Conservation (phyloP, 2,797 vertebrate species). For the Amazona finschi region DNA sequence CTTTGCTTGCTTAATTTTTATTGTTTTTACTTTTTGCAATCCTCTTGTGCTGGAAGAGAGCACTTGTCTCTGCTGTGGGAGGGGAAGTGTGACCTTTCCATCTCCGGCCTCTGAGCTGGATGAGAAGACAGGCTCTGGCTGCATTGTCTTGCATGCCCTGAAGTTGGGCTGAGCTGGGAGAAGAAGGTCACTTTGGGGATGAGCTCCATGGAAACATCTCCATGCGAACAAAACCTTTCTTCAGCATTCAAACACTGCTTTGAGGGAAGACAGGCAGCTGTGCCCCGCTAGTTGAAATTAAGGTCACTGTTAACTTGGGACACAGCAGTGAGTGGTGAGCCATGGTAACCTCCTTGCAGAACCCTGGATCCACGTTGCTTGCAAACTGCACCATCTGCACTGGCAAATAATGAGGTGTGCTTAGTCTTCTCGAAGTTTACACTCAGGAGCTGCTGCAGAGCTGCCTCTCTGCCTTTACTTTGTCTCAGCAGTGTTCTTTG, state of each 20-base stretch:
- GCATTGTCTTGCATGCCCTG: fast-evolving
- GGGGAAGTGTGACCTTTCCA: not conserved
- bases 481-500: fast-evolving
- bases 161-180: not conserved
- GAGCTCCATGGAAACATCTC: not conserved
- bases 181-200: not conserved
- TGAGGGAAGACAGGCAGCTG: not conserved
- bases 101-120: not conserved
- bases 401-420: fast-evolving
- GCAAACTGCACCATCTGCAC: not conserved
- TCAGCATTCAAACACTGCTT: fast-evolving
- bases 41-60: not conserved
- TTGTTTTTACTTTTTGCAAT: not conserved
- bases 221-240: not conserved
- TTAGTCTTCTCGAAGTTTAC: not conserved
- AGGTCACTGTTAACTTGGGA: not conserved
- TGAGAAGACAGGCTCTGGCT: not conserved
- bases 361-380: not conserved
- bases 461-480: not conserved
- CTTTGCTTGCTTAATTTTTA: not conserved
- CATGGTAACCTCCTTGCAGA: not conserved
- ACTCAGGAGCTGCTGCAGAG: not conserved
- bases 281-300: not conserved
- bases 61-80: not conserved
- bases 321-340: fast-evolving